These are phyloP conservation scores for Heliothis peltigera DNA, from an alignment of 2,888 invertebrate species.

Conservation along the genomic window DNA sequence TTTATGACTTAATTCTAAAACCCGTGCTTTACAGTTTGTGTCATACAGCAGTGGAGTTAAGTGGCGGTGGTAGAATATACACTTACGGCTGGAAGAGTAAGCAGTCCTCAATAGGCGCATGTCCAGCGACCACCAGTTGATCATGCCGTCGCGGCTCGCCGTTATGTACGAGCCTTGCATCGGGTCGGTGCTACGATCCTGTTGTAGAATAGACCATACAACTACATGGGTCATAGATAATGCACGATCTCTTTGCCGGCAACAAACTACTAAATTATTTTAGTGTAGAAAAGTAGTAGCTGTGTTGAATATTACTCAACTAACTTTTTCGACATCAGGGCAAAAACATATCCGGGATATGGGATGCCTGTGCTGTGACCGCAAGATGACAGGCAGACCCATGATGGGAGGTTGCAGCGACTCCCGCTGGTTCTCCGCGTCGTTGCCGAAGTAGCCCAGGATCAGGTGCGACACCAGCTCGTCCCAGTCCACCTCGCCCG, in stretches of 20 bases:
- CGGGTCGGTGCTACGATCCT: slow-evolving; percentile 89
- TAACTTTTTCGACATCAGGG: slow-evolving; percentile 89
- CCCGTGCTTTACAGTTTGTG: too few relatives aligned
- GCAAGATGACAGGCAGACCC: slow-evolving; percentile 88
- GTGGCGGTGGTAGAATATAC: not conserved
- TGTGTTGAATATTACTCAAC: too few relatives aligned
- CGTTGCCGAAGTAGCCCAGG: slow-evolving; percentile 92
- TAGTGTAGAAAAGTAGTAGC: too few relatives aligned
- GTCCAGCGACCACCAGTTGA: slow-evolving; percentile 94
- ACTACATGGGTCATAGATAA: too few relatives aligned
- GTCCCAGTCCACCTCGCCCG: slow-evolving; percentile 92
- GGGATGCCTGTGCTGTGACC: slow-evolving; percentile 92
- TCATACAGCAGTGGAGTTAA: too few relatives aligned
- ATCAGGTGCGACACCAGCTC: slow-evolving; percentile 94
- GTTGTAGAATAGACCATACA: slow-evolving; percentile 38
- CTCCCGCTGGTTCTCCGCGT: slow-evolving; percentile 91
- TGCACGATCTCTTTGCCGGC: too few relatives aligned
- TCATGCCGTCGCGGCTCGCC: slow-evolving; percentile 93
- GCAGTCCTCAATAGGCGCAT: slow-evolving; percentile 91
- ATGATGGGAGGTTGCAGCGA: slow-evolving; percentile 91
- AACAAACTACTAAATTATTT: too few relatives aligned
- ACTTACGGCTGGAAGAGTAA: slow-evolving; percentile 91
- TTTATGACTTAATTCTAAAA: too few relatives aligned
- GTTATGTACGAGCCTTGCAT: slow-evolving; percentile 93
- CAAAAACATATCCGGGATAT: slow-evolving; percentile 91